phyloP scores from a whole-genome alignment of 2,797 vertebrate genomes.

The Poeciliopsis paucimaculata region DNA sequence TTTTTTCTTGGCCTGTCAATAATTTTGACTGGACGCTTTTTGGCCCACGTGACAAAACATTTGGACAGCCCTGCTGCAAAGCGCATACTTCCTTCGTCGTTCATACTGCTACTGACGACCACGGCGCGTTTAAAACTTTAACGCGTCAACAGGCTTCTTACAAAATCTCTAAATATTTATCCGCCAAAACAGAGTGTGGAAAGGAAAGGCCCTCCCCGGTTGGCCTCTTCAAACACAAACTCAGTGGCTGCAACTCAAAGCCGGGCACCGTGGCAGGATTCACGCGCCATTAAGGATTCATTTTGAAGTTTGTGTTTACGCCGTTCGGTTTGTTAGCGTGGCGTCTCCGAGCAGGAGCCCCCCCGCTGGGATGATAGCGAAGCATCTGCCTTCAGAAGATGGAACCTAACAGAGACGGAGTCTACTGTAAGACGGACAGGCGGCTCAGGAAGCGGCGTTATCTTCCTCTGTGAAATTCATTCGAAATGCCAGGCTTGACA shows the following conservation, averaged over 20 bases:
- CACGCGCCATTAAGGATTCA: constrained; percentile 57
- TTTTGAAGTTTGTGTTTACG: constrained; percentile 73
- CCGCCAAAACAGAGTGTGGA: constrained; percentile 22
- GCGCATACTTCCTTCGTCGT: constrained; percentile 2
- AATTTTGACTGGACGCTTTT: no score
- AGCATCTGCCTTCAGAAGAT: constrained; percentile 60
- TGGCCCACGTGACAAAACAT: no score
- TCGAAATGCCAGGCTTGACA: constrained; percentile 58
- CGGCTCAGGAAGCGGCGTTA: constrained; percentile 48
- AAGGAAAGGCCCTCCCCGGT: constrained; percentile 29
- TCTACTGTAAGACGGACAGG: constrained; percentile 31
- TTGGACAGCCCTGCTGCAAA: constrained; percentile 1
- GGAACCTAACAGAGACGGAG: constrained; percentile 43
- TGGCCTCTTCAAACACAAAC: constrained; percentile 53
- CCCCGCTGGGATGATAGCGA: constrained; percentile 66
- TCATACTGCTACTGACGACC: constrained; percentile 4
- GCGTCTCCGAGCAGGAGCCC: constrained; percentile 37
- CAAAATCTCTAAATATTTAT: constrained; percentile 56
- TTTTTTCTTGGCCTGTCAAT: no score
- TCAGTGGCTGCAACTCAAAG: constrained; percentile 59
- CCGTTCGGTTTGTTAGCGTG: constrained; percentile 45
- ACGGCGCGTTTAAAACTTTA: constrained; percentile 11
- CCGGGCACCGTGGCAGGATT: constrained; percentile 39
- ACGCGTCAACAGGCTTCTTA: constrained; percentile 21
- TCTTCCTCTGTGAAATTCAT: constrained; percentile 48